Evolutionary conservation across 2,797 vertebrate species (phyloP).

Genomic region (Galagoides demidoff): DNA sequence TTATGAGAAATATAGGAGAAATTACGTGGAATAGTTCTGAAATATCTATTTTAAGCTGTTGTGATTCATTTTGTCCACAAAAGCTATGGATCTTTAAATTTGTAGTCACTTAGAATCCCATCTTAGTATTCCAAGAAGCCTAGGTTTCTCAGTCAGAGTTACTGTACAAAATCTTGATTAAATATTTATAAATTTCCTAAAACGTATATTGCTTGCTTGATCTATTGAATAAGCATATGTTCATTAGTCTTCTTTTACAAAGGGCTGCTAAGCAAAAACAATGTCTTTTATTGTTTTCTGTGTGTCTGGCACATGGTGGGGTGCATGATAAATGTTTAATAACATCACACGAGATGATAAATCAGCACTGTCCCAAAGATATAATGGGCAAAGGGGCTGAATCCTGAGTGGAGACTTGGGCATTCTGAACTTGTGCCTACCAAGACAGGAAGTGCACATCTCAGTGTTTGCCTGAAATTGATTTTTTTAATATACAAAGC

Average conservation of each 20-base stretch:
- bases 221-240: conserved; percentile 63
- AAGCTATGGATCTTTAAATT: not conserved
- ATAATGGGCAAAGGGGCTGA: conserved; percentile 37
- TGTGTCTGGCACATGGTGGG: conserved; percentile 49
- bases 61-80: conserved; percentile 33
- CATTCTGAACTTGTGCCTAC: conserved; percentile 23
- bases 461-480: conserved; percentile 6
- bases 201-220: conserved; percentile 70
- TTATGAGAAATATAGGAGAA: not conserved
- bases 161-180: conserved; percentile 72
- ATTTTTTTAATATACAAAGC: not conserved
- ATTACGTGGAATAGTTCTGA: not conserved
- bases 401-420: not conserved
- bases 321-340: conserved; percentile 76
- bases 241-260: conserved; percentile 71
- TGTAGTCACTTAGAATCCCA: conserved; percentile 34
- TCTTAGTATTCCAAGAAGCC: conserved; percentile 52
- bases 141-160: conserved; percentile 45
- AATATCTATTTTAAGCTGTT: conserved; percentile 16
- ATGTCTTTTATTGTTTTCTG: conserved; percentile 68
- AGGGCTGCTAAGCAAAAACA: conserved; percentile 1
- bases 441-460: not conserved
- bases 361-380: conserved; percentile 34
- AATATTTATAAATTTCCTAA: conserved; percentile 78
- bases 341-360: conserved; percentile 49